phyloP scores from a whole-genome alignment of 2,113 vertebrate species.

The Nerophis lumbriciformis region DNA sequence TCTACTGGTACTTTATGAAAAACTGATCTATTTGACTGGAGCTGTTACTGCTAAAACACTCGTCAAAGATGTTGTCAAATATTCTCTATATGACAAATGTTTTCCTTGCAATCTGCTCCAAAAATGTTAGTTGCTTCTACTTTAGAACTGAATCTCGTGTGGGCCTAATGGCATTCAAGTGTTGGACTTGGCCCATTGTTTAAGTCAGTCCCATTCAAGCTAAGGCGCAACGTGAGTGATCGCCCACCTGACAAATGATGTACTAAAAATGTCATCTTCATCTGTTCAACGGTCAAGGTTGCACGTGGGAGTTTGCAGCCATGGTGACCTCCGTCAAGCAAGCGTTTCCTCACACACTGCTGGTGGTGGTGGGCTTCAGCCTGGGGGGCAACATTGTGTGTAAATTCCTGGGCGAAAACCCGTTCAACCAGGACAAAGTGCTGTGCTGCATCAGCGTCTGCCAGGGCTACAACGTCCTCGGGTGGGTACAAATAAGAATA shows the following conservation, averaged over 20 bases:
- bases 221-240: too few species aligned
- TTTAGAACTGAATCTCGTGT: conserved; percentile 1
- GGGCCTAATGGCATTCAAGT: too few species aligned
- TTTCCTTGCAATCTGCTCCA: background rate
- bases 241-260: background rate
- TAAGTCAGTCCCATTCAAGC: too few species aligned
- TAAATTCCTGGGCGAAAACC: conserved; percentile 92
- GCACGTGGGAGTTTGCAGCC: conserved; percentile 94
- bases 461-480: conserved; percentile 93
- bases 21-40: too few species aligned
- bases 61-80: too few species aligned
- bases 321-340: conserved; percentile 96
- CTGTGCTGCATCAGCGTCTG: conserved; percentile 93
- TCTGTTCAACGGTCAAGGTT: conserved; percentile 70
- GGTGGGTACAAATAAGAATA: conserved; percentile 68
- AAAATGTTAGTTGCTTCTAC: background rate
- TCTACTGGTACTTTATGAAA: too few species aligned
- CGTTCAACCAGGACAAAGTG: conserved; percentile 87
- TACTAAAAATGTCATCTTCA: background rate
- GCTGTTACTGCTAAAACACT: too few species aligned
- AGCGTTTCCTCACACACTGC: conserved; percentile 80
- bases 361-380: conserved; percentile 94
- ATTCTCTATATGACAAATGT: too few species aligned
- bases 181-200: background rate
- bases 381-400: conserved; percentile 98